Evolutionary conservation across 2,797 vertebrate genomes (phyloP), one percentile per base, ranked within the genome.

Genomic region (Spea hammondii): DNA sequence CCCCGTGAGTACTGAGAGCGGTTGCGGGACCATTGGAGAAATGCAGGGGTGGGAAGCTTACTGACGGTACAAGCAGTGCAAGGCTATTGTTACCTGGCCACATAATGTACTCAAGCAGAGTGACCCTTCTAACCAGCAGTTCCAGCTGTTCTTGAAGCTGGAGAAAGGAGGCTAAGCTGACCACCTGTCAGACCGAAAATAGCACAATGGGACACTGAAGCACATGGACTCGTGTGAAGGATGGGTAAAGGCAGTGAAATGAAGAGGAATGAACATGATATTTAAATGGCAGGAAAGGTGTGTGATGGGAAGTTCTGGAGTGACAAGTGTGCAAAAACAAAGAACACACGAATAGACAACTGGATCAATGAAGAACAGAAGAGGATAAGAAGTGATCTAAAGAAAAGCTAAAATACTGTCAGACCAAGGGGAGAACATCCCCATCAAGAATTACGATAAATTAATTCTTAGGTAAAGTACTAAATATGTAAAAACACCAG

Each of bases 61-160:
- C 64, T 14, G 49, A 45, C 47, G 60, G 70, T 14, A 72, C 55
- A 75, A 81, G 74, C 70, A 64, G 70, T 73, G 65, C 75, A 82
- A 47, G 65, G 65, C 75, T 77, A 46, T 86, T 75, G 76, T 98
- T 99, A 98, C 97, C 97, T 99, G 97, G 97, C 97, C 97, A 97
- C 93, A 97, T 96, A 96, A 98, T 98, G 91, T 96, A 96, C 94
- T 99, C 97, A 95, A 98, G 94, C 91, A 99, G 94, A 91, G 96
- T 97, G 94, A 98, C 96, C 93, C 96, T 96, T 95, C 96, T 95
- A 95, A 96, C 94, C 93, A 98, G 95, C 94, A 98, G 94, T 95
- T 99, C 96, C 92, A 98, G 95, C 91, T 92, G 96, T 91, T 95
- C 96, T 93, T 96, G 96, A 94, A 97, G 95, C 92, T 93, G 92